Evolutionary conservation across 2,113 vertebrate genomes (phyloP).

Genomic region (Taxidea taxus): DNA sequence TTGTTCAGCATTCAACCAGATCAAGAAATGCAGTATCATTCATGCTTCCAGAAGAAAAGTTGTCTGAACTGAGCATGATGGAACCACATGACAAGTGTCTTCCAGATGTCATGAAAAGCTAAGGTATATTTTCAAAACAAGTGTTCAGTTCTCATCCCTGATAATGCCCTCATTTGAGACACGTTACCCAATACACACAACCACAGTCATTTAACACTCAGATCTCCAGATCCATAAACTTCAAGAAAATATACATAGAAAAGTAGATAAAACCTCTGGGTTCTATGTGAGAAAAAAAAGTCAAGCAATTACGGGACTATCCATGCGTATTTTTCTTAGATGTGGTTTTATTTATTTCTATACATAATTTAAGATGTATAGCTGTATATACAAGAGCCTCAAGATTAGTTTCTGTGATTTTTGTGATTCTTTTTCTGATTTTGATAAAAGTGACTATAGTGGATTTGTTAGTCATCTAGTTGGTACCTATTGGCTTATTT

Average conservation of each 20-base stretch:
- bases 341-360: background rate
- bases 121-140: background rate
- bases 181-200: background rate
- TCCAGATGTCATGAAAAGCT: background rate
- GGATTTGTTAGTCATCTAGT: background rate
- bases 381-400: background rate
- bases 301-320: background rate
- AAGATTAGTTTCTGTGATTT: background rate
- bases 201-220: background rate
- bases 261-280: background rate
- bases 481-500: background rate
- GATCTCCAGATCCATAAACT: background rate
- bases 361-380: background rate
- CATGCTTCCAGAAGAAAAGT: background rate
- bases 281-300: background rate
- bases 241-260: background rate
- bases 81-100: background rate
- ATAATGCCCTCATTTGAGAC: background rate
- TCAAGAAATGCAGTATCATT: background rate
- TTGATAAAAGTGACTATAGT: background rate
- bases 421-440: background rate
- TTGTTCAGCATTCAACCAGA: background rate
- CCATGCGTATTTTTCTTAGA: background rate
- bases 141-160: background rate
- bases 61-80: background rate